Evolutionary conservation across 2,797 vertebrate genomes (phyloP).

Genomic region (Leontopithecus rosalia): DNA sequence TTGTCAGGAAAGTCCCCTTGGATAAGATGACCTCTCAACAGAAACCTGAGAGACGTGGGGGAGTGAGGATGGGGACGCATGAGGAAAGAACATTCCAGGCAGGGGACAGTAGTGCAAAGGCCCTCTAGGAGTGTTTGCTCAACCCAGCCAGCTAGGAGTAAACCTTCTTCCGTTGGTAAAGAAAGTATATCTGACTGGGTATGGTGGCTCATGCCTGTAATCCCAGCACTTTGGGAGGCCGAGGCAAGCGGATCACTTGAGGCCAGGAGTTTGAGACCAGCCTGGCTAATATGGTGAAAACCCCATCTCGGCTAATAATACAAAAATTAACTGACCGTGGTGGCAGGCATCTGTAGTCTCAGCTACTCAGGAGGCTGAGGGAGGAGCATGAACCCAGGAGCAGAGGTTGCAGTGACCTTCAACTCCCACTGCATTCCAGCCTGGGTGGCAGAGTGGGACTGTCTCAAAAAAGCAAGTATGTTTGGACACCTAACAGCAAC

Average conservation of each 20-base stretch:
- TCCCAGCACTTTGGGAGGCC: neutral
- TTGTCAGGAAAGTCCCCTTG: neutral
- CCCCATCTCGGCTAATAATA: neutral
- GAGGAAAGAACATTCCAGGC: neutral
- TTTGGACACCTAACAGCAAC: neutral
- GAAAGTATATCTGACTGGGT: neutral
- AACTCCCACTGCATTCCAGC: no score
- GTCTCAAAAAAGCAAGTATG: rapidly evolving
- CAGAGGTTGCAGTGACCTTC: neutral
- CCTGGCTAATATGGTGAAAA: neutral
- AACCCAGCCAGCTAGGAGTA: neutral
- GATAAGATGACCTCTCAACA: neutral
- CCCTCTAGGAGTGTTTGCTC: neutral
- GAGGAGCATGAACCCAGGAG: neutral
- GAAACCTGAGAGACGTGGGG: neutral
- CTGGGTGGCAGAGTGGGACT: neutral
- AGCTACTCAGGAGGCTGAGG: neutral
- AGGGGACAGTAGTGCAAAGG: neutral
- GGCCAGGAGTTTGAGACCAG: neutral
- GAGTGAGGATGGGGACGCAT: neutral
- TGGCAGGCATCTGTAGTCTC: neutral
- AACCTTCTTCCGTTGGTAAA: neutral
- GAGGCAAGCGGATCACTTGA: neutral
- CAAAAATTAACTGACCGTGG: neutral
- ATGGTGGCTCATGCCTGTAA: neutral